Base-by-base conservation (phyloP, 2,797 vertebrate species). In the Anolis apletophallus region DNA sequence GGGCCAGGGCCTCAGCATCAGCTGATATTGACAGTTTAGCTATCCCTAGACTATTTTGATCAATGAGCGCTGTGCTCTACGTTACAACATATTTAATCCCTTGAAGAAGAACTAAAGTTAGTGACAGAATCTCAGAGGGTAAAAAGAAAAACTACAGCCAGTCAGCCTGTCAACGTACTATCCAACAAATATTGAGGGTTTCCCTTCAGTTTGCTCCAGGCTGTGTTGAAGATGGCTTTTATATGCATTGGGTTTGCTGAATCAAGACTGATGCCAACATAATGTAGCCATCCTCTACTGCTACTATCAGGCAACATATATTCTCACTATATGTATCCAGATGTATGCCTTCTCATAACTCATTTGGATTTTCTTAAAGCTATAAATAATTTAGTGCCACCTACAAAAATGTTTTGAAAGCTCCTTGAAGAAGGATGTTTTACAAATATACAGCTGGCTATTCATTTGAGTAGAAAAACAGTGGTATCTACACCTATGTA, bases 321-420 rank as follows among this genome's bases (percentile, higher is more conserved):
- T 88, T 93, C 84, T 71, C 78, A 67, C 87, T 80, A 84, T 72
- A 12, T 69, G 75, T 72, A 26, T 89, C 55, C 46, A 73, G 26
- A 89, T 91, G 26, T 6, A 1, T 83, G 81, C 9, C 87, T 83
- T 92, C 84, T 76, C 84, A 5, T 89, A 90, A 72, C 89, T 87
- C 80, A 9, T 61, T 87, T 75, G 84, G 87, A 88, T 86, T 32
- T 77, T 81, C 89, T 64, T 90, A 81, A 40, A 72, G 74, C 74
- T 68, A 34, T 0, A 0, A 73, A 87, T 91, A 91, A 88, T 89
- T 91, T 88, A 92, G 88, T 93, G 93, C 80, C 83, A 74, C 80
- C 83, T 90, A 77, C 92, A 91, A 88, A 93, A 93, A 90, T 87
- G 12, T 89, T 91, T 92, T 92, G 93, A 92, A 79, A 0, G 4